Conservation (phyloP, 2,113 vertebrate genomes). For the Pedionomus torquatus region DNA sequence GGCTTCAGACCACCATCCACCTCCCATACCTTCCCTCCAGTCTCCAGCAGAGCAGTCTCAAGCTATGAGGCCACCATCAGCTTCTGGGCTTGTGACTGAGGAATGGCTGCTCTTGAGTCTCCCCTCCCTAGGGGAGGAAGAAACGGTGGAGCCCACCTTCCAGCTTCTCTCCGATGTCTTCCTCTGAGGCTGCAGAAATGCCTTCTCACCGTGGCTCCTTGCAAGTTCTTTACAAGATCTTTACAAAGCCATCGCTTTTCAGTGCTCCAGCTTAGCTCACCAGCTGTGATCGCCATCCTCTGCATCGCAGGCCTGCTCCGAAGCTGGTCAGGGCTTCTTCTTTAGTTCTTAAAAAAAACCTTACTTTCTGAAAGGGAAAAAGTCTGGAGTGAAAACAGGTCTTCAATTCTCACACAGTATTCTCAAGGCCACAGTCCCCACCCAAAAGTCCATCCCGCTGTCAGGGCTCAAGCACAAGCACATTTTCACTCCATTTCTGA, state of each 20-base stretch:
- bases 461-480: fast-evolving
- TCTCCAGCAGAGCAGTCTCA: neutral
- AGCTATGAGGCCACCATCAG: fast-evolving
- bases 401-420: no score
- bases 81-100: fast-evolving
- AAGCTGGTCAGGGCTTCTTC: neutral
- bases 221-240: neutral
- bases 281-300: fast-evolving
- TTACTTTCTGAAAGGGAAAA: neutral
- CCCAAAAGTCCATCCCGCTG: neutral
- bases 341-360: neutral
- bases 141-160: neutral
- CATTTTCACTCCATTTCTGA: neutral
- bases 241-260: neutral
- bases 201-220: neutral
- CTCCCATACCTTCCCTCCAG: fast-evolving
- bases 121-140: no score
- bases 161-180: neutral
- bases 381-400: neutral
- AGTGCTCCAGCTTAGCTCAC: neutral
- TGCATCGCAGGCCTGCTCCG: neutral
- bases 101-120: no score
- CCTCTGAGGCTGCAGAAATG: neutral
- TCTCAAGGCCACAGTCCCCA: neutral
- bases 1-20: fast-evolving